phyloP scores from a whole-genome alignment of 2,888 invertebrate species.

The Lathronympha strigana region DNA sequence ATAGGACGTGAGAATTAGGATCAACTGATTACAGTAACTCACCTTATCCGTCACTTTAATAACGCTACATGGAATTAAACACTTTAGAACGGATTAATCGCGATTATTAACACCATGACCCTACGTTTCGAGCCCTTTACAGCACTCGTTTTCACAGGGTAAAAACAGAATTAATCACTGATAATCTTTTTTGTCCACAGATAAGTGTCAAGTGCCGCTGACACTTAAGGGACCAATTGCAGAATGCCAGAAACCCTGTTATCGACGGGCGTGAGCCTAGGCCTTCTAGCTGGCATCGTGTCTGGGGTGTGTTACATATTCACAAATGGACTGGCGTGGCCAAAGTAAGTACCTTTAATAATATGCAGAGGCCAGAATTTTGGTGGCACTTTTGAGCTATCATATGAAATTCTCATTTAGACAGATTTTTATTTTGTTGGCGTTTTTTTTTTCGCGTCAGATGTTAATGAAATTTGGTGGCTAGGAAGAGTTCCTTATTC shows the following conservation, averaged over 20 bases:
- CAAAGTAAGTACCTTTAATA: slow-evolving; percentile 84
- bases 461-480: no score
- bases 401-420: no score
- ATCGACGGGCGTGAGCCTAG: slow-evolving; percentile 86
- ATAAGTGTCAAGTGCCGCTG: background rate
- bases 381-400: no score
- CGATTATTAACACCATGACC: no score
- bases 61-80: slow-evolving; percentile 5
- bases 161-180: no score
- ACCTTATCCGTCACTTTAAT: slow-evolving; percentile 12
- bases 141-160: no score
- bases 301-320: slow-evolving; percentile 88
- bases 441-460: no score
- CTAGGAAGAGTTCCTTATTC: no score
- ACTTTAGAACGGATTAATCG: no score
- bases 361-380: no score
- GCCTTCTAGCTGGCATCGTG: slow-evolving; percentile 87
- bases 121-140: no score
- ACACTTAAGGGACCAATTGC: background rate
- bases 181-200: slow-evolving; percentile 12
- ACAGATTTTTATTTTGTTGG: no score
- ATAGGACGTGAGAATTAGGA: slow-evolving; percentile 21
- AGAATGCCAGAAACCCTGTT: slow-evolving; percentile 84
- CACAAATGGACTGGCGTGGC: slow-evolving; percentile 80
- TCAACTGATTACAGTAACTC: slow-evolving; percentile 17